phyloP scores from a whole-genome alignment of 1,140 invertebrate species.

The Harpegnathos saltator region DNA sequence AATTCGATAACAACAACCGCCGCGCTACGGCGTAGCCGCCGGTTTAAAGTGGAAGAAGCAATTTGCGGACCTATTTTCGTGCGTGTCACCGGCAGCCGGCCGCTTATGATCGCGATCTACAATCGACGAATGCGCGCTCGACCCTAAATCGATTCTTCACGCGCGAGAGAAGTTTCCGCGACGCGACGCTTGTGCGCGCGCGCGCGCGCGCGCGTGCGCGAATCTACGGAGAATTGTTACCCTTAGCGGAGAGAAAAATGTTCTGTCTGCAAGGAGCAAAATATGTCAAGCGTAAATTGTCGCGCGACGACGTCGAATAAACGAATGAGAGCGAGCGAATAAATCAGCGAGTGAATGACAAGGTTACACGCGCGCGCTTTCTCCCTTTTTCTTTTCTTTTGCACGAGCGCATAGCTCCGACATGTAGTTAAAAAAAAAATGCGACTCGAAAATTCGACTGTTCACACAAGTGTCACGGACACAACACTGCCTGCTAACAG shows the following conservation, averaged over 20 bases:
- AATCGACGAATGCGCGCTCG: conserved; percentile 28
- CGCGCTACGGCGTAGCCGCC: conserved; percentile 32
- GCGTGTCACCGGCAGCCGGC: conserved; percentile 64
- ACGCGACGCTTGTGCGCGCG: background rate
- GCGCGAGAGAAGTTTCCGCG: background rate
- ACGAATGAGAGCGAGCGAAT: background rate
- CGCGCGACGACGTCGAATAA: background rate
- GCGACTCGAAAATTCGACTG: background rate
- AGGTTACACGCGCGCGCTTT: no score
- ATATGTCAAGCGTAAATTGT: background rate
- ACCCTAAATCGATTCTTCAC: background rate
- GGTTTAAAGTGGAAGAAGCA: conserved; percentile 74
- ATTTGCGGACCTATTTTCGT: conserved; percentile 71
- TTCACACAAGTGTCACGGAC: background rate
- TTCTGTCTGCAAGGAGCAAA: background rate
- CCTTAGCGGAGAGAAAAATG: background rate
- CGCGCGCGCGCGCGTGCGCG: no score
- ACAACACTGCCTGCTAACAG: background rate
- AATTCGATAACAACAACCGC: conserved; percentile 53
- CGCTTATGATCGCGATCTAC: conserved; percentile 65
- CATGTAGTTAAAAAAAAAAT: background rate
- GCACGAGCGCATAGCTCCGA: no score
- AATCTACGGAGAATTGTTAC: conserved; percentile 19
- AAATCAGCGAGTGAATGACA: background rate
- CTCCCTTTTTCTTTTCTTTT: no score